A percentile compares a stretch with the other conserved stretches of the same genome.
Conservation (phyloP, 2,888 invertebrate species). For the Mellilla xanthometata region DNA sequence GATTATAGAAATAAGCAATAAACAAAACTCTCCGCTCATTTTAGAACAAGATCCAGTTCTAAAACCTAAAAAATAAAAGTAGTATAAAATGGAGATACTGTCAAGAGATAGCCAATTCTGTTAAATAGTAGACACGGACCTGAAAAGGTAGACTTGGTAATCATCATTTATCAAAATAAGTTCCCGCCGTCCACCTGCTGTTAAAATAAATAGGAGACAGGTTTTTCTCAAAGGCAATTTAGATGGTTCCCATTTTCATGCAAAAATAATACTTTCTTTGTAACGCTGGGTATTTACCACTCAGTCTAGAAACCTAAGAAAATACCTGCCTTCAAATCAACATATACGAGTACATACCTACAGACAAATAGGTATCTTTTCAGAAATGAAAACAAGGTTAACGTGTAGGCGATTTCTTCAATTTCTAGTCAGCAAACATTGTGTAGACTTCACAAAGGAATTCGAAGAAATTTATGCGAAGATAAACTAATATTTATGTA, state of each 20-base stretch:
- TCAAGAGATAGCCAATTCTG: background rate
- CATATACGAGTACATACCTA: no score
- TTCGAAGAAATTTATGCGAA: background rate
- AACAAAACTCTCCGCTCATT: no score
- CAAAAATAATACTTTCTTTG: constrained; percentile 24
- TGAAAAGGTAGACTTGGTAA: constrained; percentile 10
- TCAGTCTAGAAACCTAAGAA: background rate
- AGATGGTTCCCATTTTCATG: constrained; percentile 27
- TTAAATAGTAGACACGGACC: background rate
- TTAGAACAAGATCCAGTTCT: no score
- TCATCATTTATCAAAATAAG: constrained; percentile 30
- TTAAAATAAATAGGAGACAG: constrained; percentile 23
- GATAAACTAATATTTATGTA: background rate
- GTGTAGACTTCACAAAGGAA: background rate
- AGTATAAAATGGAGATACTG: background rate
- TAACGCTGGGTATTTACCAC: constrained; percentile 8
- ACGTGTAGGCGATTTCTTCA: constrained; percentile 6
- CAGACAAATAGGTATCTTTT: background rate
- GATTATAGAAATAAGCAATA: no score
- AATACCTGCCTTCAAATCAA: no score
- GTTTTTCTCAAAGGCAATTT: constrained; percentile 26
- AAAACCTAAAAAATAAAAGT: no score
- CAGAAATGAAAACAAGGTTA: constrained; percentile 16
- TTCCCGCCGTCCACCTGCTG: constrained; percentile 20
- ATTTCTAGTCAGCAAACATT: constrained; percentile 7